These are phyloP conservation scores for Acrobeloides nanus DNA, from an alignment of 2,888 invertebrate species.

Conservation along the genomic window DNA sequence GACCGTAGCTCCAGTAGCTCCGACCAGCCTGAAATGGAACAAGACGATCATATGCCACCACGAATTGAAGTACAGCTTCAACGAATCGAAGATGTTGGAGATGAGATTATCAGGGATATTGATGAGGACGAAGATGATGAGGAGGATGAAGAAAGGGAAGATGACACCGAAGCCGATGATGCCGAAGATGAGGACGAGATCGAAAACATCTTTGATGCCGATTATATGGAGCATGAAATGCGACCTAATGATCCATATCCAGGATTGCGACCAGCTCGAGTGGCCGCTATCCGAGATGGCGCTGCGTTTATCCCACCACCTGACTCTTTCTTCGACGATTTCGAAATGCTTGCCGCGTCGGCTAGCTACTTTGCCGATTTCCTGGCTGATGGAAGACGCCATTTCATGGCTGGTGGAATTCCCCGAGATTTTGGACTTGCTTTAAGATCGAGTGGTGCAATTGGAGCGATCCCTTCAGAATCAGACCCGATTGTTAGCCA, in stretches of 20 bases:
- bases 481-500: background rate
- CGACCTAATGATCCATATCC: too few species aligned
- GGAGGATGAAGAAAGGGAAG: slow-evolving; percentile 14
- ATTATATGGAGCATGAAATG: too few species aligned
- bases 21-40: too few species aligned
- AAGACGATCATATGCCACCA: too few species aligned
- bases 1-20: too few species aligned
- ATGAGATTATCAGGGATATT: too few species aligned
- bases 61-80: too few species aligned
- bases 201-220: slow-evolving; percentile 8
- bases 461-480: background rate
- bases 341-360: slow-evolving; percentile 7
- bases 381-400: slow-evolving; percentile 9
- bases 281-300: slow-evolving; percentile 5
- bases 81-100: too few species aligned
- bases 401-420: background rate
- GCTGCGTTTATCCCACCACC: background rate
- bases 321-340: slow-evolving; percentile 6
- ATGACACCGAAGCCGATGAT: slow-evolving; percentile 8
- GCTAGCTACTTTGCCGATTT: slow-evolving; percentile 8
- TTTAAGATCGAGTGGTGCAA: too few species aligned
- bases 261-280: slow-evolving; percentile 4
- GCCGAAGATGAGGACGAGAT: slow-evolving; percentile 13
- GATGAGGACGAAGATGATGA: slow-evolving; percentile 12
- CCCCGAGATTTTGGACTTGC: too few species aligned